A percentile compares a stretch with the other conserved stretches of the same genome.
phyloP scores from a whole-genome alignment of 2,888 invertebrate species.

The Oligia strigilis region DNA sequence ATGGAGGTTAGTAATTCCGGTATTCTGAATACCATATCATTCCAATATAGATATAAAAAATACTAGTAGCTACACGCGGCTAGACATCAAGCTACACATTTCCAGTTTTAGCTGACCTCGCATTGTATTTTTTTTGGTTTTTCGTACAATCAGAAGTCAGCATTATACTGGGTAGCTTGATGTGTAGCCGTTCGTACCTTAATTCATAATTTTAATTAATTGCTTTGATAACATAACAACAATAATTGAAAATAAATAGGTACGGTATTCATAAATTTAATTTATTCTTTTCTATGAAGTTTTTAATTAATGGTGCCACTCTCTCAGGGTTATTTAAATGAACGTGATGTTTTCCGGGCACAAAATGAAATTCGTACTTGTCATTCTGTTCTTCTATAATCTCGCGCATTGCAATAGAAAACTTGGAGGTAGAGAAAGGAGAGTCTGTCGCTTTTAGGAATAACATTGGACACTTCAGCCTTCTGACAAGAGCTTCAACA shows the following conservation, averaged over 20 bases:
- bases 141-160: no score
- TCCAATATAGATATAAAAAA: background rate
- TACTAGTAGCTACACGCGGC: background rate
- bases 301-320: slow-evolving; percentile 89
- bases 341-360: slow-evolving; percentile 93
- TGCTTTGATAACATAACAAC: background rate
- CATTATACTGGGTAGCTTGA: no score
- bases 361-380: slow-evolving; percentile 90
- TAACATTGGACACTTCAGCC: slow-evolving; percentile 92
- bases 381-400: slow-evolving; percentile 88
- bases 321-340: slow-evolving; percentile 93
- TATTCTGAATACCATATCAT: background rate
- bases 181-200: background rate
- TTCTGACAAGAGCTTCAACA: slow-evolving; percentile 88
- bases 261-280: slow-evolving; percentile 60
- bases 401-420: slow-evolving; percentile 90
- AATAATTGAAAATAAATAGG: background rate
- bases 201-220: slow-evolving; percentile 5
- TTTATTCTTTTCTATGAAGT: slow-evolving; percentile 88
- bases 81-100: no score
- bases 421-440: slow-evolving; percentile 89
- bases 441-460: slow-evolving; percentile 91
- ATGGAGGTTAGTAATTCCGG: background rate
- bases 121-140: no score
- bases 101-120: no score